A percentile compares a stretch with the other conserved stretches of the same genome.
Conservation (phyloP, 2,113 vertebrate species). For the Rallus limicola region DNA sequence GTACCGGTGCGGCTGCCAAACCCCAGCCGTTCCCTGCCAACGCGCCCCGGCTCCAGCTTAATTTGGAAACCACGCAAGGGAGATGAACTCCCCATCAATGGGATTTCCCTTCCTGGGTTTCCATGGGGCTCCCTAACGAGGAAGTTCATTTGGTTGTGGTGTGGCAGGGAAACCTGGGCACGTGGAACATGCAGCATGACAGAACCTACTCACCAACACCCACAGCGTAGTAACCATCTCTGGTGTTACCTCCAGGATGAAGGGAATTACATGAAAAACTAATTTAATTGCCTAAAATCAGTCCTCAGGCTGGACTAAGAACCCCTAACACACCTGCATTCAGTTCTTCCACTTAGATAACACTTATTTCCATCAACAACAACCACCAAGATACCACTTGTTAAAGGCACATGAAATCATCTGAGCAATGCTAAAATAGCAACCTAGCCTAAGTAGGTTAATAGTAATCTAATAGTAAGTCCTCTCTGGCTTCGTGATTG, state of each 20-base stretch:
- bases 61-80: background rate
- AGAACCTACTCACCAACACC: background rate
- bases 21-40: background rate
- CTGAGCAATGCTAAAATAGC: background rate
- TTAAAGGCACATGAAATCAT: background rate
- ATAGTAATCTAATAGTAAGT: background rate
- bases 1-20: background rate
- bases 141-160: background rate
- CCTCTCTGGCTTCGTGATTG: background rate
- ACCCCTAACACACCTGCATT: background rate
- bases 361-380: background rate
- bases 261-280: background rate
- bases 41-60: background rate
- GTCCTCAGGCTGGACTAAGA: background rate
- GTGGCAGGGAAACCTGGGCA: background rate
- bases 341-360: background rate
- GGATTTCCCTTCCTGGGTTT: background rate
- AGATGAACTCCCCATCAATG: background rate
- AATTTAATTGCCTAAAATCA: background rate
- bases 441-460: background rate
- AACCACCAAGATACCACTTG: background rate
- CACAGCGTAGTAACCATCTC: background rate
- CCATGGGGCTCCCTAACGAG: background rate
- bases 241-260: background rate
- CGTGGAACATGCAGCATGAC: background rate